Evolutionary conservation across 2,113 vertebrate species (phyloP).

Genomic region (Rhea pennata): DNA sequence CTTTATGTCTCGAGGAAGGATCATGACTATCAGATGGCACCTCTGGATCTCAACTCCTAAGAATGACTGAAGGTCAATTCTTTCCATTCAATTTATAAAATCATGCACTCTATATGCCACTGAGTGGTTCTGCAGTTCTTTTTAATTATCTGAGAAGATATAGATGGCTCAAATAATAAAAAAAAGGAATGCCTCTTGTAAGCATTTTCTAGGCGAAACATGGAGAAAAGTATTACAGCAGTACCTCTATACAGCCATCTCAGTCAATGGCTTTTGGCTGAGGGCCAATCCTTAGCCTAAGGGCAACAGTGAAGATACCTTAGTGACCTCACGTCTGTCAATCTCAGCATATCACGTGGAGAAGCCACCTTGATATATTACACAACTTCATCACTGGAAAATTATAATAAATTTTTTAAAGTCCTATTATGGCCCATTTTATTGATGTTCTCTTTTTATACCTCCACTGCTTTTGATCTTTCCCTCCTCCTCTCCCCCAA

Average conservation of each 20-base stretch:
- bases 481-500: not conserved
- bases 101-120: not conserved
- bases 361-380: constrained; percentile 17
- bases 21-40: not conserved
- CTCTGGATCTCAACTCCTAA: not conserved
- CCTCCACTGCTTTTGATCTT: not conserved
- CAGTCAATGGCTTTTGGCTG: not conserved
- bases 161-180: not conserved
- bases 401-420: constrained; percentile 29
- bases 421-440: not conserved
- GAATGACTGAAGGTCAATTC: not conserved
- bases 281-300: not conserved
- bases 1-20: fast-evolving
- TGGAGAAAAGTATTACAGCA: not conserved
- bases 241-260: not conserved
- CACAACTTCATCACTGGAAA: constrained; percentile 34
- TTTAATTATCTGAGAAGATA: not conserved
- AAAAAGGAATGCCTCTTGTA: not conserved
- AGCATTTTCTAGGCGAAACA: not conserved
- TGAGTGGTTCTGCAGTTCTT: fast-evolving
- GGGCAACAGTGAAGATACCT: not conserved
- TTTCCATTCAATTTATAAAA: not conserved
- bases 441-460: constrained; percentile 32
- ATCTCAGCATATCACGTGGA: not conserved
- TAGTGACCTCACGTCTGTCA: constrained; percentile 17